These are phyloP conservation scores for Bombus huntii DNA, from an alignment of 1,140 invertebrate genomes.

Conservation along the genomic window DNA sequence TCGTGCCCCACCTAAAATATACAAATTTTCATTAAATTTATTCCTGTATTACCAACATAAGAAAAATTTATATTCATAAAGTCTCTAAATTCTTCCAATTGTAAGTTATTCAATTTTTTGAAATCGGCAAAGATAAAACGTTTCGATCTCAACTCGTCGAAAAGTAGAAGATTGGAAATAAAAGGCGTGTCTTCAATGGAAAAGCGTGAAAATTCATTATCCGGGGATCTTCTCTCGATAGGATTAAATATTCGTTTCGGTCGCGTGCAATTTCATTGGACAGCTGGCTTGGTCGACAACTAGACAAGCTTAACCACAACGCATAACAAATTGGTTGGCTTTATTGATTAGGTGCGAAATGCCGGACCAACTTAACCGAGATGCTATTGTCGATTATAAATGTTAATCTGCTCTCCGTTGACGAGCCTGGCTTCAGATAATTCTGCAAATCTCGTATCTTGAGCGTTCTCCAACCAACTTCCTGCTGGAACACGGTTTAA, in stretches of 20 bases:
- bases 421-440: background rate
- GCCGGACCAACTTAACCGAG: background rate
- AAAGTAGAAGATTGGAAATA: no score
- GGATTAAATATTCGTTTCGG: conserved; percentile 5
- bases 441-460: background rate
- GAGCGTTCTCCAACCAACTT: background rate
- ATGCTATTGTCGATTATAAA: conserved; percentile 15
- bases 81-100: no score
- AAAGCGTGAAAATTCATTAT: background rate
- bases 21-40: no score
- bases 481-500: background rate
- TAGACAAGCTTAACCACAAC: conserved; percentile 28
- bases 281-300: background rate
- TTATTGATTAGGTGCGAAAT: conserved; percentile 29
- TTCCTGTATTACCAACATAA: no score
- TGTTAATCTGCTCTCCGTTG: background rate
- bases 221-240: no score
- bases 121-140: no score
- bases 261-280: conserved; percentile 36
- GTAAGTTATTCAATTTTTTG: no score
- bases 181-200: background rate
- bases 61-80: no score
- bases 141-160: no score
- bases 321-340: conserved; percentile 33
- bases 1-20: no score